Evolutionary conservation across 2,797 vertebrate genomes (phyloP), one percentile per base, ranked within the genome.

Genomic region (Trachops cirrhosus): DNA sequence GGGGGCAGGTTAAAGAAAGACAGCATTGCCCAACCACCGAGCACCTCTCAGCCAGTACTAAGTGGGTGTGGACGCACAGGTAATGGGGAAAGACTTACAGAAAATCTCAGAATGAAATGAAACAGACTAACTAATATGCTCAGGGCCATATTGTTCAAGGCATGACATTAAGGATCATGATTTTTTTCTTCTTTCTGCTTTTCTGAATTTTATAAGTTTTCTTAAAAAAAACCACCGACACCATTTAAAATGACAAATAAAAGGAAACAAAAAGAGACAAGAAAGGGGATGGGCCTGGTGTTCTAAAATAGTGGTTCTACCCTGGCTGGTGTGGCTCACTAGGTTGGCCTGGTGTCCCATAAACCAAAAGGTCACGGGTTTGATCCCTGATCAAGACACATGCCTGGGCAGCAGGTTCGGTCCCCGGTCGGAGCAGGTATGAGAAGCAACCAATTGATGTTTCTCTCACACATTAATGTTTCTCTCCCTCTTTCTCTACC

Each of bases 211-310:
- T 57, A 50, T 74, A 90, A 44, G 6, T 67, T 90, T 91, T 90
- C 82, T 94, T 32, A 59, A 80, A 48, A 54, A 93, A 85, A 79
- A 19, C 7, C 29, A 73, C 22, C 74, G 80, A 48, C 8, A 14
- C 1, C 62, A 70, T 52, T 91, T 78, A 85, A 87, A 87, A 95
- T 68, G 39, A 44, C 39, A 89, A 89, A n/a, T 86, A 70, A 90
- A 93, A 89, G 24, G n/a, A 88, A 84, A 48, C 44, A 62, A 59
- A 84, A 93, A 24, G 57, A 75, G 32, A 44, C 15, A 93, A 85
- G 44, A 89, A 89, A 86, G 6, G 3, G 2, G 39, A 8, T 3
- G 3, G 32, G 14, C 10, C 39, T 18, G 4, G 5, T 39, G 39
- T 41, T 86, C 73, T 54, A 71, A 94, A 89, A 10, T 16, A 86